Base-by-base conservation (phyloP, 2,113 vertebrate species). In the Grammomys surdaster region DNA sequence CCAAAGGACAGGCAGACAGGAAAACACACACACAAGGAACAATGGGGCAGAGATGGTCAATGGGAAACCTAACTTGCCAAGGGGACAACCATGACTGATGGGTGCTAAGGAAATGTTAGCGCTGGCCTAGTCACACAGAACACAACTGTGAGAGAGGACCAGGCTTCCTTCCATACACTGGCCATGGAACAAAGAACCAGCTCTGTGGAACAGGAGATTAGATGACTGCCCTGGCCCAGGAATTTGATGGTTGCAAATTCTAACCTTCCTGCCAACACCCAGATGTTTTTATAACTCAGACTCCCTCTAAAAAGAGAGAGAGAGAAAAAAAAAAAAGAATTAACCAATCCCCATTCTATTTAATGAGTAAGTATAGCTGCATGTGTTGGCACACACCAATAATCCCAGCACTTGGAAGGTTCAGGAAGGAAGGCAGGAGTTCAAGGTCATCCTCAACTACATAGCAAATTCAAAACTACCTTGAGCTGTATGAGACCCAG, bases 41-140 rank as follows among this genome's bases (percentile, higher is more conserved):
- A 85, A 43, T 19, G 11, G 77, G 69, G 36, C 51, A 90, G 36
- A 96, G 43, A 86, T 4, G 70, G 72, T 58, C 86, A 73, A 60
- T 60, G 54, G 40, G 36, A 82, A 80, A 54, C 24, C 70, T 73
- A 75, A 51, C 19, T 72, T 69, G 40, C 65, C 3, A 0, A 93
- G 89, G 54, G 72, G 54, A 88, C 84, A 93, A 33, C 80, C 78
- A 31, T 87, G 88, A 90, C 65, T 6, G 89, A 93, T 46, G 72
- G n/a, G 12, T 56, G 76, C 88, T 69, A 17, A 93, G 48, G 67
- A 90, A 93, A 78, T 20, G 13, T 88, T 80, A 85, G 72, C 17
- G 13, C 92, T 86, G 80, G 81, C 33, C 91, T 58, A 91, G 80
- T 88, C 90, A 85, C 7, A 85, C 0, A 2, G 75, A 76, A 67